phyloP scores from a whole-genome alignment of 2,113 vertebrate species.

The Opisthocomus hoazin region DNA sequence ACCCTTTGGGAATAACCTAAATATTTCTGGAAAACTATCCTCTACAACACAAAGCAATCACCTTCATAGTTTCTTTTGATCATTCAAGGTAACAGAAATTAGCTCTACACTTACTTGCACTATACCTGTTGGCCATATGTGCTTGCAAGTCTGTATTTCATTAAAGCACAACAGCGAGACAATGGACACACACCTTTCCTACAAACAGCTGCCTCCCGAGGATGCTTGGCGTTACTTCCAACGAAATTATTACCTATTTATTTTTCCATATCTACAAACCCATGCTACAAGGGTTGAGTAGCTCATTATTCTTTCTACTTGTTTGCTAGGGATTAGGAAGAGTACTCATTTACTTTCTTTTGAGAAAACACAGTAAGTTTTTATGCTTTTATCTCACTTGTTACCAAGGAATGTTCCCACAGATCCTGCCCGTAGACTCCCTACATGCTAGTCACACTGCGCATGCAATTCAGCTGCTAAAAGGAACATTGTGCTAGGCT shows the following conservation, averaged over 20 bases:
- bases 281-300: background rate
- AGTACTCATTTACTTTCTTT: background rate
- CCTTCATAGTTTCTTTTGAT: background rate
- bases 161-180: background rate
- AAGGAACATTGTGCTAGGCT: background rate
- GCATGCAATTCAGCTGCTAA: background rate
- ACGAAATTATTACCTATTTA: background rate
- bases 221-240: background rate
- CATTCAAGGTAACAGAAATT: background rate
- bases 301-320: background rate
- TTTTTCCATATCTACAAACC: background rate
- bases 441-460: background rate
- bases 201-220: background rate
- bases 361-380: background rate
- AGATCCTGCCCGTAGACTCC: background rate
- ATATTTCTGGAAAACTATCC: background rate
- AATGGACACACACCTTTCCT: background rate
- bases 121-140: background rate
- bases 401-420: background rate
- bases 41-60: background rate
- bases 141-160: background rate
- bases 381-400: background rate
- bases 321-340: background rate
- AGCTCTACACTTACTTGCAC: background rate
- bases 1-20: background rate